Conservation (phyloP, 2,113 vertebrate species). For the Osmerus mordax region DNA sequence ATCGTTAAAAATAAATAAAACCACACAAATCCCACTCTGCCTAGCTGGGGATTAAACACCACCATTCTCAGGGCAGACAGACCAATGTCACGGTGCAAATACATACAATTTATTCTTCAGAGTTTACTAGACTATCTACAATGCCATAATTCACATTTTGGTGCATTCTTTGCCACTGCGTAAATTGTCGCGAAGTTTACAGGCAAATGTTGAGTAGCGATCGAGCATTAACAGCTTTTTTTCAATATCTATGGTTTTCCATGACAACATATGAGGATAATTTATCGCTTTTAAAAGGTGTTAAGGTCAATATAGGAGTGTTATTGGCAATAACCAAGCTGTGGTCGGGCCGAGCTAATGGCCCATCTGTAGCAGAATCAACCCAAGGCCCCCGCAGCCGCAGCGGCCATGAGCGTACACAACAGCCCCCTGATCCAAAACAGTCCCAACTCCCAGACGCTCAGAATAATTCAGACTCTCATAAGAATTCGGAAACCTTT, state of each 20-base stretch:
- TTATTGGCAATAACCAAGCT: conserved; percentile 6
- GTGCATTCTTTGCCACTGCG: conserved; percentile 30
- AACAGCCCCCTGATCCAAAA: conserved; percentile 26
- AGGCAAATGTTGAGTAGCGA: conserved; percentile 4
- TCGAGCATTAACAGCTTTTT: not conserved
- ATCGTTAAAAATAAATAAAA: conserved; percentile 75
- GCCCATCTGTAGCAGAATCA: conserved; percentile 39
- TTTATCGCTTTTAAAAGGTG: not conserved
- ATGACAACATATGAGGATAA: too few species aligned
- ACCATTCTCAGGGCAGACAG: conserved; percentile 25
- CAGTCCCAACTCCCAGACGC: conserved; percentile 16
- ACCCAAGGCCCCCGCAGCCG: conserved; percentile 49
- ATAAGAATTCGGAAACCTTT: not conserved
- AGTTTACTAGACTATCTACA: conserved; percentile 9
- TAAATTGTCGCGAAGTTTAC: conserved; percentile 50
- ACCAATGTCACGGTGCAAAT: conserved; percentile 44
- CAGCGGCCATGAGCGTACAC: conserved; percentile 44
- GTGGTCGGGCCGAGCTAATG: conserved; percentile 20
- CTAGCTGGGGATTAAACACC: conserved; percentile 63
- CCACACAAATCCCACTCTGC: conserved; percentile 63
- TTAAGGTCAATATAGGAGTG: not conserved
- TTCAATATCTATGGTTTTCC: not conserved
- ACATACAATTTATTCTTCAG: not conserved
- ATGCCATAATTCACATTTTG: conserved; percentile 10
- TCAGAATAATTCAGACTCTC: conserved; percentile 2